Conservation (phyloP, 2,113 vertebrate species). For the Brachionichthys hirsutus region DNA sequence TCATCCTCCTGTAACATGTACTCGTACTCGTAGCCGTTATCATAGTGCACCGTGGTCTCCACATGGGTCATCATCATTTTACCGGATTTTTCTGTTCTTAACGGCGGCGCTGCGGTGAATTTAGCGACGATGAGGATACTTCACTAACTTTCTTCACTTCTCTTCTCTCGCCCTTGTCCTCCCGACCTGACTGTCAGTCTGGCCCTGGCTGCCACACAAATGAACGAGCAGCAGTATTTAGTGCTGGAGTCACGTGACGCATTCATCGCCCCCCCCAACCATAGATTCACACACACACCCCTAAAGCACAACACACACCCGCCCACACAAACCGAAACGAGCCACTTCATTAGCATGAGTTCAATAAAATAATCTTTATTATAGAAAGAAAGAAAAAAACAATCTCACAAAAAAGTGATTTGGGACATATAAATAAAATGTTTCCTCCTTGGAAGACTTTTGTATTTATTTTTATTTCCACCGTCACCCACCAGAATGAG, state of each 20-base stretch:
- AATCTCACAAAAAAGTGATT: conserved; percentile 27
- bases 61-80: conserved; percentile 70
- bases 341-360: conserved; percentile 1
- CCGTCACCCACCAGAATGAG: conserved; percentile 4
- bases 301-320: conserved; percentile 5
- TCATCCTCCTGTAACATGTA: conserved; percentile 83
- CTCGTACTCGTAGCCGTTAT: conserved; percentile 76
- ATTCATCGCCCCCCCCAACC: conserved; percentile 8
- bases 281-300: no score
- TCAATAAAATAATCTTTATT: conserved; percentile 66
- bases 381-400: conserved; percentile 50
- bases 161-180: conserved; percentile 46
- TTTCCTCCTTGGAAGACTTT: conserved; percentile 41
- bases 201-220: conserved; percentile 57
- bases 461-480: conserved; percentile 21
- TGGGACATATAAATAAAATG: conserved; percentile 69
- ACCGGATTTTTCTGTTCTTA: conserved; percentile 24
- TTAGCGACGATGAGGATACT: neutral
- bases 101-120: neutral
- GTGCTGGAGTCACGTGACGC: conserved; percentile 72
- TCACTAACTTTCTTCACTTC: conserved; percentile 12
- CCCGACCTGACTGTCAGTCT: conserved; percentile 61
- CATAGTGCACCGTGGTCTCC: conserved; percentile 72
- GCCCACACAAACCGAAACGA: neutral
- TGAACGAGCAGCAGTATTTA: conserved; percentile 50